These are phyloP conservation scores for Epizoanthus illoricatus DNA, from an alignment of 92 coral and sea anemone species.

Conservation along the genomic window DNA sequence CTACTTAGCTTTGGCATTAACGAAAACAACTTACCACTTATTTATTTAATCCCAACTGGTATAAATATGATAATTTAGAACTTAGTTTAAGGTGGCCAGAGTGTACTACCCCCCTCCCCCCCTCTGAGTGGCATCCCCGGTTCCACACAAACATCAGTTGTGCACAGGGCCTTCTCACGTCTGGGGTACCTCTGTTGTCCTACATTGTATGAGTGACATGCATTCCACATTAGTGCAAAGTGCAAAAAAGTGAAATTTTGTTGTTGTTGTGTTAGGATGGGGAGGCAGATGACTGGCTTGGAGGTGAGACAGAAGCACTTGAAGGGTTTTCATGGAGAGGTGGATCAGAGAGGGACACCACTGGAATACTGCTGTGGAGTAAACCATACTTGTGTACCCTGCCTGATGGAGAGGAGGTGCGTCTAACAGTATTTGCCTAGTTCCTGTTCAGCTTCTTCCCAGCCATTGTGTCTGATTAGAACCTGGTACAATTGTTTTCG, in stretches of 20 bases:
- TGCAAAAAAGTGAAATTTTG: not conserved
- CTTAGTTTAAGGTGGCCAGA: no score
- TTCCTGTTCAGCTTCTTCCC: no score
- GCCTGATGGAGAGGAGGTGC: constrained; percentile 97
- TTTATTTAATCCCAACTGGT: no score
- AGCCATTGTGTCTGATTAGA: no score
- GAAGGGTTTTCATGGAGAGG: constrained; percentile 99
- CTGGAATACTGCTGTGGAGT: constrained; percentile 97
- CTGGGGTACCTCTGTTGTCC: no score
- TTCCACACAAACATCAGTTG: no score
- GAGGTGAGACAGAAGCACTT: constrained; percentile 85
- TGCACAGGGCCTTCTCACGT: no score
- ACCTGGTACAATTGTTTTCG: no score
- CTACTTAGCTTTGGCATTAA: no score
- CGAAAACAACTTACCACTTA: no score
- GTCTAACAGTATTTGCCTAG: not conserved
- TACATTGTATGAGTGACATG: not conserved
- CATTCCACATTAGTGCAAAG: not conserved
- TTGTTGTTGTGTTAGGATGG: constrained; percentile 44
- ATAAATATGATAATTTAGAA: no score
- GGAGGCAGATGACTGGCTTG: constrained; percentile 74
- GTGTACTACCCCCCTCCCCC: not conserved
- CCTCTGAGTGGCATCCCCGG: no score
- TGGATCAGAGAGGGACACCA: constrained; percentile 98
- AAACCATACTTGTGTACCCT: constrained; percentile 81